phyloP scores from a whole-genome alignment of 2,888 invertebrate genomes.

The Criorhina ranunculi region DNA sequence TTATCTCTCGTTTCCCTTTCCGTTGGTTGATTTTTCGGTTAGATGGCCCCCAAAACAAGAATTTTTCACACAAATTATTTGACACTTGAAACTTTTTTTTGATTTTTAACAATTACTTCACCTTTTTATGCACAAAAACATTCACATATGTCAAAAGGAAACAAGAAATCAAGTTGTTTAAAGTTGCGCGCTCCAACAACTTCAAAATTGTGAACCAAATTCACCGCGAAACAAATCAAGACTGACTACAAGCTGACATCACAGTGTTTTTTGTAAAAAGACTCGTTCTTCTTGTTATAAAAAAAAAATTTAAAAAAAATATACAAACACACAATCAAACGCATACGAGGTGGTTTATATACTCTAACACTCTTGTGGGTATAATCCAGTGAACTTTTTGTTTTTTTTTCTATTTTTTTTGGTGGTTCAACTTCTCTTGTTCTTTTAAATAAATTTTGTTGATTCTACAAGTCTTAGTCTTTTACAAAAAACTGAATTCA shows the following conservation, averaged over 20 bases:
- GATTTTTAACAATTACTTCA: conserved; percentile 45
- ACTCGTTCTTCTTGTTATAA: conserved; percentile 75
- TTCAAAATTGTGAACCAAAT: conserved; percentile 65
- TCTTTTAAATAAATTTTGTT: background rate
- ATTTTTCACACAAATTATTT: conserved; percentile 32
- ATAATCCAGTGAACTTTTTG: conserved; percentile 66
- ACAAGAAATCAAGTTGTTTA: conserved; percentile 5
- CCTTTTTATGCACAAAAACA: conserved; percentile 49
- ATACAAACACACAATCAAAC: conserved; percentile 62
- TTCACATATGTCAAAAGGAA: conserved; percentile 58
- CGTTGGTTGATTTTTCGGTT: conserved; percentile 7
- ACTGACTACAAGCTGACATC: conserved; percentile 74
- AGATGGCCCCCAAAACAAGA: conserved; percentile 42
- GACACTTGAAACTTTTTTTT: conserved; percentile 21
- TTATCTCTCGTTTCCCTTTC: conserved; percentile 34
- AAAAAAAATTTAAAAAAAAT: no score
- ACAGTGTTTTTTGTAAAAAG: conserved; percentile 54
- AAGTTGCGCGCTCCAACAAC: conserved; percentile 20
- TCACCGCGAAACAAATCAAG: conserved; percentile 75
- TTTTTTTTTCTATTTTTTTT: conserved; percentile 6
- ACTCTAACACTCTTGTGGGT: conserved; percentile 48
- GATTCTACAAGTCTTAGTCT: background rate
- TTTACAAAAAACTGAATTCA: background rate
- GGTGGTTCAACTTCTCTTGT: background rate
- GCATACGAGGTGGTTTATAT: conserved; percentile 53